Conservation (phyloP, 92 coral and sea anemone species). For the Hydrozoanthus gracilis region DNA sequence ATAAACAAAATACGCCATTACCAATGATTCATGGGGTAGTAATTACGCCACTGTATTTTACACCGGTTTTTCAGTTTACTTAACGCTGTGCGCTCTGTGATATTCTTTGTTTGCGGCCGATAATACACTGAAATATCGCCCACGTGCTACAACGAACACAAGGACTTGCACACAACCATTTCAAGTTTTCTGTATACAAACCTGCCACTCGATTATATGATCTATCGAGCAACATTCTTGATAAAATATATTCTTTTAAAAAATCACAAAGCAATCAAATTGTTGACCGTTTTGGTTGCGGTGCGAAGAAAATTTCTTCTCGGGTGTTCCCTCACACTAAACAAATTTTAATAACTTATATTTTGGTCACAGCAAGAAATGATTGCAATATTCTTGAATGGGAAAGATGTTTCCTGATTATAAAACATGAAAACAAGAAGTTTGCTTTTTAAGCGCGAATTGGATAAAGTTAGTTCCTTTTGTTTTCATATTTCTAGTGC, state of each 20-base stretch:
- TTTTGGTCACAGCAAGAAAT: constrained; percentile 15
- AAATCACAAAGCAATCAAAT: neutral
- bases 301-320: neutral
- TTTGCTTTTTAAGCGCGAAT: constrained; percentile 22
- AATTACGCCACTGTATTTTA: neutral
- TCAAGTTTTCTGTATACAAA: neutral
- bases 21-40: constrained; percentile 37
- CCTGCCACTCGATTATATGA: too few species aligned
- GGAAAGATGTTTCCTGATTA: constrained; percentile 1
- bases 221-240: neutral
- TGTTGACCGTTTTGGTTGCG: neutral
- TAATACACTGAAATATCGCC: neutral
- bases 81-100: constrained; percentile 19
- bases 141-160: neutral
- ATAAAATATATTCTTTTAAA: neutral
- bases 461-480: neutral
- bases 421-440: neutral
- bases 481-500: neutral
- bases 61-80: constrained; percentile 8
- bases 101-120: neutral
- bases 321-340: neutral
- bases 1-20: constrained; percentile 20
- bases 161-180: neutral
- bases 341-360: neutral
- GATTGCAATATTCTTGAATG: constrained; percentile 8